A percentile compares a stretch with the other conserved stretches of the same genome.
Evolutionary conservation across 2,797 vertebrate genomes (phyloP).

Genomic region (Eutrigla gurnardus): DNA sequence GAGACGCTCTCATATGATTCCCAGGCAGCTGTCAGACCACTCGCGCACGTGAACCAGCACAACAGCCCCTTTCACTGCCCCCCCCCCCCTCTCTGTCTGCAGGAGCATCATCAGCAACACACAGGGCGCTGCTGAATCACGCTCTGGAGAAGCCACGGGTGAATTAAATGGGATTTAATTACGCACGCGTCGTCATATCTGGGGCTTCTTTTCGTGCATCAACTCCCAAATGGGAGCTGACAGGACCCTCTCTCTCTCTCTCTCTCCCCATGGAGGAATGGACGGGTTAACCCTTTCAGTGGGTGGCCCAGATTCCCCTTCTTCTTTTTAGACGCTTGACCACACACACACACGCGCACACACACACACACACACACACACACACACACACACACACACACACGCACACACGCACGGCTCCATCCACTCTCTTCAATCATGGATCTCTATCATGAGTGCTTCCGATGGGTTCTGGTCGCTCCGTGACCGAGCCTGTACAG

Average conservation of each 20-base stretch:
- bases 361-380: too few relatives aligned
- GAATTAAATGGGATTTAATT: constrained; percentile 57
- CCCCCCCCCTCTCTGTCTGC: constrained; percentile 32
- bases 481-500: constrained; percentile 56
- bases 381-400: too few relatives aligned
- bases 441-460: constrained; percentile 38
- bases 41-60: constrained; percentile 32
- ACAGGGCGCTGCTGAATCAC: constrained; percentile 77
- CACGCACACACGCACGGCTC: constrained; percentile 15
- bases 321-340: constrained; percentile 37
- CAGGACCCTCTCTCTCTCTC: constrained; percentile 9
- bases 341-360: constrained; percentile 21
- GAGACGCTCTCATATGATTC: constrained; percentile 58
- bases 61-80: constrained; percentile 55
- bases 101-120: constrained; percentile 31
- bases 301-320: constrained; percentile 58
- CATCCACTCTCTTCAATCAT: constrained; percentile 21
- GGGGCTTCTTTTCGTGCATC: constrained; percentile 34
- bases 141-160: constrained; percentile 43
- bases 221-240: constrained; percentile 26
- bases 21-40: constrained; percentile 21
- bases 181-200: constrained; percentile 56
- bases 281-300: constrained; percentile 48
- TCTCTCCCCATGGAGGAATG: background rate
- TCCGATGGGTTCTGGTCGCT: constrained; percentile 15